These are phyloP conservation scores for Apocrypta bakeri DNA, from an alignment of 1,140 invertebrate species.

Conservation along the genomic window DNA sequence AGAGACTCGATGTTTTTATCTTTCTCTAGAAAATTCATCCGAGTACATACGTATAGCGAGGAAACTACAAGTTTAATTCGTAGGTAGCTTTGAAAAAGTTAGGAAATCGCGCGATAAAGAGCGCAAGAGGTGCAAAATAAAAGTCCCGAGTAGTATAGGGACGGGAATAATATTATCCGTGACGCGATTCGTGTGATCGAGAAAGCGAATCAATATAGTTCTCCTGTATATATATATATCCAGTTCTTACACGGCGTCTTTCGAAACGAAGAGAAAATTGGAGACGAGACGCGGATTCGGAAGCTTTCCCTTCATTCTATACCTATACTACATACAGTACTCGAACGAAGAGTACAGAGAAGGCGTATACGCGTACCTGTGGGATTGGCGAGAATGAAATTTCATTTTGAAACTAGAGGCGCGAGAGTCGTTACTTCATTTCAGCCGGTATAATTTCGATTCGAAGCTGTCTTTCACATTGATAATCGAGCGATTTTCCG, in stretches of 20 bases:
- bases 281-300: conserved; percentile 58
- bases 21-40: neutral
- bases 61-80: neutral
- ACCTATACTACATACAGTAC: conserved; percentile 1
- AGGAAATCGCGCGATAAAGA: neutral
- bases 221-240: conserved; percentile 55
- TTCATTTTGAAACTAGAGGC: conserved; percentile 57
- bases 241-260: conserved; percentile 24
- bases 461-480: no score
- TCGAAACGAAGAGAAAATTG: conserved; percentile 66
- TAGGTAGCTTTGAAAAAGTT: neutral
- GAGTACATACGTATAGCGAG: neutral
- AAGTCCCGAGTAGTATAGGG: conserved; percentile 22
- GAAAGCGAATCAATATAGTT: conserved; percentile 46
- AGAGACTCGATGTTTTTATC: no score
- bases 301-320: neutral
- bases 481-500: conserved; percentile 20
- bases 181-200: conserved; percentile 56
- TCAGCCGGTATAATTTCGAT: conserved; percentile 53
- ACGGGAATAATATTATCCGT: conserved; percentile 61
- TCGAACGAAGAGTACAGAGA: neutral
- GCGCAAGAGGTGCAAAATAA: neutral
- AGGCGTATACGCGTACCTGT: neutral
- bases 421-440: conserved; percentile 66
- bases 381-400: conserved; percentile 61